Percentiles rank a stretch among this genome's conserved stretches.
Conservation (phyloP, 2,113 vertebrate genomes). For the Elanoides forficatus region DNA sequence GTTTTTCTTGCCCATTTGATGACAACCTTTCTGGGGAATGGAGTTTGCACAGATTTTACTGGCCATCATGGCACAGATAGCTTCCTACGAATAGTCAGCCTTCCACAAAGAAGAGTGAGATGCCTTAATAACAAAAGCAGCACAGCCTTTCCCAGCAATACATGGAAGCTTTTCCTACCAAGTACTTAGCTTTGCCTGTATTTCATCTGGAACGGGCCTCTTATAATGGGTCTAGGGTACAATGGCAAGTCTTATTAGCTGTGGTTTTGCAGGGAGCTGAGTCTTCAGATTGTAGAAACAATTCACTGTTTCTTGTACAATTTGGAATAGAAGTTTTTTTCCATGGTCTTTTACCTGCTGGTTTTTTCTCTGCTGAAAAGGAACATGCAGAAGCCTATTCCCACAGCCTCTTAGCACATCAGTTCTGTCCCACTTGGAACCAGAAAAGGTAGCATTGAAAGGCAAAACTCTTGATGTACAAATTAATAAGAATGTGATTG, state of each 20-base stretch:
- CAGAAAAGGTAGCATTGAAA: background rate
- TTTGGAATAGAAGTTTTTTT: background rate
- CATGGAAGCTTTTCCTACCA: background rate
- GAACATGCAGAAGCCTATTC: background rate
- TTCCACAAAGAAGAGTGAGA: background rate
- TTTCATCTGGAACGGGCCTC: background rate
- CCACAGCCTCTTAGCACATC: background rate
- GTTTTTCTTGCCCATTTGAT: background rate
- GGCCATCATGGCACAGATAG: background rate
- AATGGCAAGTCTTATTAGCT: background rate
- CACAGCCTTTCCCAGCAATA: background rate
- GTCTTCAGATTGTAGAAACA: background rate
- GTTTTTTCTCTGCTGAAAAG: background rate
- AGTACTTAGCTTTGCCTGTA: background rate
- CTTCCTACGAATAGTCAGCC: background rate
- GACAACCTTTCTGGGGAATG: background rate
- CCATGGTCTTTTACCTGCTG: background rate
- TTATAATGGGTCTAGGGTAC: background rate
- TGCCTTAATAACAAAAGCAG: background rate
- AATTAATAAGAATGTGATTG: background rate
- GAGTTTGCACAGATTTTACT: background rate
- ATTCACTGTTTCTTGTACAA: background rate
- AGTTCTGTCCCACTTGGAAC: background rate
- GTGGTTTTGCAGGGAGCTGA: background rate
- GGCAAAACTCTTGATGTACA: background rate